These are phyloP conservation scores for Carduelis carduelis DNA, from an alignment of 2,797 vertebrate genomes.

Conservation along the genomic window DNA sequence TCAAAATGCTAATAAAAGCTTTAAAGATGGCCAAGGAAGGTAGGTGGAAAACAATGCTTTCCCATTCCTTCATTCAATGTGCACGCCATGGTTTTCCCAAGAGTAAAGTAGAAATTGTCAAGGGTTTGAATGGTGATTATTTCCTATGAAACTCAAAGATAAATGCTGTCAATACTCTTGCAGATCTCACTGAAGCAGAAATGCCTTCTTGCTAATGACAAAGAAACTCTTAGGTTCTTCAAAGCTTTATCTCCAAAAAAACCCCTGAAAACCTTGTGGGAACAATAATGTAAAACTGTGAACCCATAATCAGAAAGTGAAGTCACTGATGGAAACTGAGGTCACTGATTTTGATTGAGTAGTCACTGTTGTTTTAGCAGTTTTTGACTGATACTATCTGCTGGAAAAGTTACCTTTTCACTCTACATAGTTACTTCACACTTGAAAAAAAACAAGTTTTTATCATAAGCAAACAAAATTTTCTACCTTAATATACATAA, in stretches of 20 bases:
- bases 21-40: conserved; percentile 77
- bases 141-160: conserved; percentile 71
- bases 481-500: not conserved
- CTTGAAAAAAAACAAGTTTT: not conserved
- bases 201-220: conserved; percentile 46
- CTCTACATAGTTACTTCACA: not conserved
- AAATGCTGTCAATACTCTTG: conserved; percentile 67
- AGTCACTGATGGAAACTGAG: not conserved
- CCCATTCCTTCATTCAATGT: conserved; percentile 38
- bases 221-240: conserved; percentile 62
- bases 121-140: conserved; percentile 64
- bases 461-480: not conserved
- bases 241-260: conserved; percentile 53
- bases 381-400: not conserved
- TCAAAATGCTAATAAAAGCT: conserved; percentile 80
- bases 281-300: conserved; percentile 16
- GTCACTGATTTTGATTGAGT: not conserved
- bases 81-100: conserved; percentile 39
- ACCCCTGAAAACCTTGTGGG: not conserved
- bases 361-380: not conserved
- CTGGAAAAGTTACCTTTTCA: not conserved
- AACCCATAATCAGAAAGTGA: conserved; percentile 21
- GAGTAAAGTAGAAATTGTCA: conserved; percentile 54
- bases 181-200: conserved; percentile 60
- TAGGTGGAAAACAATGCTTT: conserved; percentile 69